phyloP scores from a whole-genome alignment of 2,113 vertebrate genomes.

The Cynopterus brachyotis region DNA sequence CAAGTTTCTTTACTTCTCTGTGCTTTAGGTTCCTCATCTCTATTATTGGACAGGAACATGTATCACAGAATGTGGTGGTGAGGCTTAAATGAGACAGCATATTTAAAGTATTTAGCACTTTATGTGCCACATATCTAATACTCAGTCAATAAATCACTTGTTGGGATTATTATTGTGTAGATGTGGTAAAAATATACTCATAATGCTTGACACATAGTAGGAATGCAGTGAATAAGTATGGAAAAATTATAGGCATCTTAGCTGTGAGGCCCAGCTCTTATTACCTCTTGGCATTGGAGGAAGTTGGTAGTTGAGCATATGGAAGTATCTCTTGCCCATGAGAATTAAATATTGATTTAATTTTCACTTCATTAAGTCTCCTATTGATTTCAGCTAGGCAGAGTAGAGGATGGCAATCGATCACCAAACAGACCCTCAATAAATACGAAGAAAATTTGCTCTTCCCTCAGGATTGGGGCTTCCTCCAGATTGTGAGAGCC shows the following conservation, averaged over 20 bases:
- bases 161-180: not conserved
- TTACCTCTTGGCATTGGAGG: not conserved
- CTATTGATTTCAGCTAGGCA: slow-evolving; percentile 61
- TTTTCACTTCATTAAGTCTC: slow-evolving; percentile 72
- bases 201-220: not conserved
- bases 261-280: not conserved
- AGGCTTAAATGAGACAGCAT: not conserved
- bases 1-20: not conserved
- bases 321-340: slow-evolving; percentile 42
- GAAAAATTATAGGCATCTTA: not conserved
- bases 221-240: not conserved
- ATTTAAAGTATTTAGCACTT: not conserved
- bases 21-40: not conserved
- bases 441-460: not conserved
- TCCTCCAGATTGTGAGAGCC: not conserved
- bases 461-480: not conserved
- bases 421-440: not conserved
- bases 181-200: not conserved
- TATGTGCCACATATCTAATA: not conserved
- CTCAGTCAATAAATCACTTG: not conserved
- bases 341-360: slow-evolving; percentile 77
- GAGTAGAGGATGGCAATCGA: slow-evolving; percentile 45
- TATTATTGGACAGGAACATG: not conserved
- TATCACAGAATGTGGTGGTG: not conserved
- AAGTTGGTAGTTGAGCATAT: not conserved